Base-by-base conservation (phyloP, 2,797 vertebrate genomes). In the Tapera naevia region DNA sequence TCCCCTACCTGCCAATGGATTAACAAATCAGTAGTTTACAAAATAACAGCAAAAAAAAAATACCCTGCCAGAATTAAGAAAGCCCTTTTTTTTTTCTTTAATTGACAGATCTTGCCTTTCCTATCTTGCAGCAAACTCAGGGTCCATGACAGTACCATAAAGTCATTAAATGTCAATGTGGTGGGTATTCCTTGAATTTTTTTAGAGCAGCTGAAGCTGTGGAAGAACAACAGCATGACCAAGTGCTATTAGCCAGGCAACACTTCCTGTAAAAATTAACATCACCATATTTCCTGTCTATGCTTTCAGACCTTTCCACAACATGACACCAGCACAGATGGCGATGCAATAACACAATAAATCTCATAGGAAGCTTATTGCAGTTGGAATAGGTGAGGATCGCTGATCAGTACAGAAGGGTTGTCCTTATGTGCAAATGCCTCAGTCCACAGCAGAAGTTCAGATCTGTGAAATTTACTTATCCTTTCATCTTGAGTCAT, bases 301-400 rank as follows among this genome's bases (percentile, higher is more conserved):
- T 57, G 17, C 7, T 84, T 96, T 83, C 50, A 74, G 62, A 92
- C 22, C 24, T 84, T 78, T 74, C 32, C 79, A 62, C 57, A 91
- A 24, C 32, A 33, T 69, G 84, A 93, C 79, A 83, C 72, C 54
- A 89, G 65, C 43, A 70, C 95, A 96, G 92, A 93, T 93, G 93
- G 93, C 48, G 69, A 28, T 5, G 35, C 23, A 58, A 22, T 51
- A 80, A 67, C 50, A 75, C 46, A 62, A 43, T 91, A 93, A 95
- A 83, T 72, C 69, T 58, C 70, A 10, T 1, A 23, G 58, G 58
- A 93, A 69, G 5, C 51, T 69, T 57, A 28, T 74, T 93, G 69
- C 69, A 30, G 21, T 32, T 62, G 17, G 25, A 71, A 57, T 30
- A 86, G 43, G 58, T 92, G 75, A 82, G 21, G 86, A 62, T 61